Evolutionary conservation across 2,888 invertebrate species (phyloP).

Genomic region (Scaptomyza reducta): DNA sequence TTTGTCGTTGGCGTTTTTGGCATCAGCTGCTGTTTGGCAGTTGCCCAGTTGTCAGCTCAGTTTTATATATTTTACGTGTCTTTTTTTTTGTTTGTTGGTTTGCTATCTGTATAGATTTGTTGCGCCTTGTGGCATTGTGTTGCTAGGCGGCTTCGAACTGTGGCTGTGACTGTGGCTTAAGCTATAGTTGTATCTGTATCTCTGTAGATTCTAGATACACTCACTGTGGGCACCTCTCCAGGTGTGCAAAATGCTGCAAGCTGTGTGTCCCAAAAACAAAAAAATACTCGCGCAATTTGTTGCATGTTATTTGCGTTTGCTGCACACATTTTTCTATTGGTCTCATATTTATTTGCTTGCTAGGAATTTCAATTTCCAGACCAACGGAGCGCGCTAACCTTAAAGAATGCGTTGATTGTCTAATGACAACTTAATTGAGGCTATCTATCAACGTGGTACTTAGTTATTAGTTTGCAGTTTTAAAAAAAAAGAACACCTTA

Average conservation of each 20-base stretch:
- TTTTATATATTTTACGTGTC: neutral
- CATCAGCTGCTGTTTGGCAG: constrained; percentile 54
- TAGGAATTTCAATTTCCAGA: constrained; percentile 49
- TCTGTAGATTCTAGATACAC: constrained; percentile 63
- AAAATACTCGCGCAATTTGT: constrained; percentile 52
- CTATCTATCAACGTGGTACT: constrained; percentile 65
- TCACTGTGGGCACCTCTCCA: constrained; percentile 55
- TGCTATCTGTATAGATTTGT: constrained; percentile 46
- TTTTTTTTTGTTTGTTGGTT: constrained; percentile 17
- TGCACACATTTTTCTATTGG: constrained; percentile 7
- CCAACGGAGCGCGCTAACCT: constrained; percentile 52
- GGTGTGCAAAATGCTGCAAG: constrained; percentile 60
- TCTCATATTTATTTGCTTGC: constrained; percentile 6
- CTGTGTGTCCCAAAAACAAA: constrained; percentile 61
- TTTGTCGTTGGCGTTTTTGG: constrained; percentile 28
- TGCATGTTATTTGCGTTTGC: constrained; percentile 48
- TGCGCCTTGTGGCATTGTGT: constrained; percentile 57
- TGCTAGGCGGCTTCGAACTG: constrained; percentile 35
- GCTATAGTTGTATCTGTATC: constrained; percentile 28
- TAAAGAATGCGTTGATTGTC: constrained; percentile 24
- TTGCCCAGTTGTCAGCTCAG: constrained; percentile 53
- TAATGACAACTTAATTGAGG: constrained; percentile 68
- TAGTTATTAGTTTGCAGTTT: constrained; percentile 46
- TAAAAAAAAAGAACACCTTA: neutral
- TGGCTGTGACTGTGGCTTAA: neutral